Evolutionary conservation across 2,888 invertebrate genomes (phyloP).

Genomic region (Andricus curvator): DNA sequence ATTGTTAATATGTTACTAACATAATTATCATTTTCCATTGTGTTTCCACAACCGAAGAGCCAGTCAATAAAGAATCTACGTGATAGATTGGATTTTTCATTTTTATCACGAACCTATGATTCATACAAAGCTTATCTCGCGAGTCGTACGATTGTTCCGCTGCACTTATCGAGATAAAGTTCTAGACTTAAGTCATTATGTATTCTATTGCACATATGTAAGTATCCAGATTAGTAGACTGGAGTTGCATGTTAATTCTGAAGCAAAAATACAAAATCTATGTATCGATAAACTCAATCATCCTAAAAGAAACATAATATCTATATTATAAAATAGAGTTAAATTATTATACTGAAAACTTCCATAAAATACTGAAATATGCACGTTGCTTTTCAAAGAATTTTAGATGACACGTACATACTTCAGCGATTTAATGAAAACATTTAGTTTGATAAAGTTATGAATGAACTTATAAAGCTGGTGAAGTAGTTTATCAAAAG

Average conservation of each 20-base stretch:
- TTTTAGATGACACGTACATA: too few species aligned
- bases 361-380: too few species aligned
- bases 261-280: conserved; percentile 2
- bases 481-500: too few species aligned
- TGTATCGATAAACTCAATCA: background rate
- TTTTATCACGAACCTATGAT: background rate
- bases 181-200: conserved; percentile 25
- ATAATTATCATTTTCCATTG: background rate
- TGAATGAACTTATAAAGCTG: too few species aligned
- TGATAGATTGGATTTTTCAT: background rate
- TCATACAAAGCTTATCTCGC: background rate
- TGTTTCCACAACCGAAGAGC: background rate
- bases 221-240: background rate
- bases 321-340: background rate
- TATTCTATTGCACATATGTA: background rate
- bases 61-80: background rate
- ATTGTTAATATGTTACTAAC: background rate
- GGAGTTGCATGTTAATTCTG: conserved; percentile 1
- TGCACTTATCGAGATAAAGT: conserved; percentile 14
- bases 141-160: conserved; percentile 9
- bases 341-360: too few species aligned
- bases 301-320: background rate
- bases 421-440: too few species aligned
- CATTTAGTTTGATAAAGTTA: too few species aligned
- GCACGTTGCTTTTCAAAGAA: too few species aligned